A percentile compares a stretch with the other conserved stretches of the same genome.
Conservation (phyloP, 2,113 vertebrate genomes). For the Lota lota region DNA sequence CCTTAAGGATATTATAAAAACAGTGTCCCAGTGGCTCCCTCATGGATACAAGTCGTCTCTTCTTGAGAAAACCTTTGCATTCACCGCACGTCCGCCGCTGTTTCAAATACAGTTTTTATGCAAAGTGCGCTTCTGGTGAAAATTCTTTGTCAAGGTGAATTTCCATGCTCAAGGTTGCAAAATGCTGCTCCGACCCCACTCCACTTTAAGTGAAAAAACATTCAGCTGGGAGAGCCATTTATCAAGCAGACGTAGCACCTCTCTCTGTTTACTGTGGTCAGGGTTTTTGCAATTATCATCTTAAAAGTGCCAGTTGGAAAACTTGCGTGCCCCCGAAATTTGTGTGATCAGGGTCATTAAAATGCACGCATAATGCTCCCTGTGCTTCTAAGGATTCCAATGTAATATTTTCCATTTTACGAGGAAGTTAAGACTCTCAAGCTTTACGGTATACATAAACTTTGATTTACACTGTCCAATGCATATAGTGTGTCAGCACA, state of each 20-base stretch:
- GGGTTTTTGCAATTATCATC: constrained; percentile 37
- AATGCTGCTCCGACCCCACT: constrained; percentile 44
- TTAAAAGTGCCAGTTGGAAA: constrained; percentile 32
- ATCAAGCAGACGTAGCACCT: constrained; percentile 24
- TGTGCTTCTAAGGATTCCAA: constrained; percentile 8
- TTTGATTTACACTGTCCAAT: no score
- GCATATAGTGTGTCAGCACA: no score
- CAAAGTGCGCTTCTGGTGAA: constrained; percentile 38
- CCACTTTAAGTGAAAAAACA: constrained; percentile 39
- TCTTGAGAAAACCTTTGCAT: no score
- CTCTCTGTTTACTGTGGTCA: constrained; percentile 10
- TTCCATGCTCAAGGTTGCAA: constrained; percentile 43
- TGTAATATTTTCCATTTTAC: constrained; percentile 11
- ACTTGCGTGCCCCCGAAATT: constrained; percentile 18
- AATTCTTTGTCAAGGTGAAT: constrained; percentile 42
- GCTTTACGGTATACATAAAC: no score
- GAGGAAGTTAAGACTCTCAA: no score
- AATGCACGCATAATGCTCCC: constrained; percentile 28
- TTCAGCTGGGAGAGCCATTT: constrained; percentile 35
- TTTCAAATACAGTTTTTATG: constrained; percentile 9
- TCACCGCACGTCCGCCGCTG: no score
- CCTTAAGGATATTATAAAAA: no score
- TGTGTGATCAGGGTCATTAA: constrained; percentile 19
- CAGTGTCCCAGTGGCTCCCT: no score
- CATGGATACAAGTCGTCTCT: no score